Conservation (phyloP, 2,888 invertebrate species). For the Dromius quadrimaculatus region DNA sequence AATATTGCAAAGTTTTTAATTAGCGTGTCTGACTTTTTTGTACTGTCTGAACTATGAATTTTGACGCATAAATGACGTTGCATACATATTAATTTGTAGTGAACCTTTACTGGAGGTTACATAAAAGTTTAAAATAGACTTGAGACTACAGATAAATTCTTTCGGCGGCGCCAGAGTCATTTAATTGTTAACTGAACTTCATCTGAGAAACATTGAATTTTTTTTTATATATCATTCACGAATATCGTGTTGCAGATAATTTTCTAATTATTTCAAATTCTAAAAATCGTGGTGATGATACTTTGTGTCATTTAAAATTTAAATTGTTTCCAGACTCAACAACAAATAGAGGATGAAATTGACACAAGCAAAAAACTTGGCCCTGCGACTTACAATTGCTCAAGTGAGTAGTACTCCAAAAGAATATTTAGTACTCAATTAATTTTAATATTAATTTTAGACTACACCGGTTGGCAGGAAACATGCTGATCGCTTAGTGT, state of each 20-base stretch:
- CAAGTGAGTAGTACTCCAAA: slow-evolving; percentile 56
- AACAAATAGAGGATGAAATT: slow-evolving; percentile 58
- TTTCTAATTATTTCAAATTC: background rate
- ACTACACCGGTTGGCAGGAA: slow-evolving; percentile 57
- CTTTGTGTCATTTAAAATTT: slow-evolving; percentile 9
- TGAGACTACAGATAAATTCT: slow-evolving; percentile 34
- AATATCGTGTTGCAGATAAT: background rate
- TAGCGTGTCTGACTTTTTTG: slow-evolving; percentile 14
- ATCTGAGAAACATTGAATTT: background rate
- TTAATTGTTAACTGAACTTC: slow-evolving; percentile 32
- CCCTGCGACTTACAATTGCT: slow-evolving; percentile 59
- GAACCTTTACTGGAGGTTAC: slow-evolving; percentile 58
- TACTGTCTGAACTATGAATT: slow-evolving; percentile 31
- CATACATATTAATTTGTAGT: slow-evolving; percentile 47
- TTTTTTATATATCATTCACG: background rate
- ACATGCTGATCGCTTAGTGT: slow-evolving; percentile 61
- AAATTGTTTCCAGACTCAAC: slow-evolving; percentile 40
- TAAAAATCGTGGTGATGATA: slow-evolving; percentile 39
- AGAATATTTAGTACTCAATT: background rate
- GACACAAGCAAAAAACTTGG: slow-evolving; percentile 57
- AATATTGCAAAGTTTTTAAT: background rate
- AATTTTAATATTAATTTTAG: slow-evolving; percentile 53
- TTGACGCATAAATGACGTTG: slow-evolving; percentile 38
- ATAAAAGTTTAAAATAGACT: slow-evolving; percentile 55
- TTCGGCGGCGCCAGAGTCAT: slow-evolving; percentile 37